These are phyloP conservation scores for Chrysoperla carnea DNA, from an alignment of 1,140 invertebrate genomes.

Conservation along the genomic window DNA sequence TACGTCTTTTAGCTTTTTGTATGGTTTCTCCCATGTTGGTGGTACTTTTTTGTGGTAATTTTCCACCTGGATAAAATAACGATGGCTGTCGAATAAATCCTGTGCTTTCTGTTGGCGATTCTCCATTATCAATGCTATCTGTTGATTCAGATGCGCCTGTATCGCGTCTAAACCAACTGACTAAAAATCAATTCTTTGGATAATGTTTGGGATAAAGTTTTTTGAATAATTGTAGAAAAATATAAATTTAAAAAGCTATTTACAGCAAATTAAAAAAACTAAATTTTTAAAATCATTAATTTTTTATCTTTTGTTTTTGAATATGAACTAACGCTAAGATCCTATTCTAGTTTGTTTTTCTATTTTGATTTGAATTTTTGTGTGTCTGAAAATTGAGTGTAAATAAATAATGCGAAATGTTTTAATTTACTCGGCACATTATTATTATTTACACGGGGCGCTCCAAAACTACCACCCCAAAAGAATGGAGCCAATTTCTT, in stretches of 20 bases:
- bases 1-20: slow-evolving; percentile 59
- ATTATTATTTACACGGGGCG: too few species aligned
- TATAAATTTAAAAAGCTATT: not conserved
- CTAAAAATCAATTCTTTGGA: slow-evolving; percentile 18
- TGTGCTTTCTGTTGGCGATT: slow-evolving; percentile 33
- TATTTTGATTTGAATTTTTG: too few species aligned
- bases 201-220: too few species aligned
- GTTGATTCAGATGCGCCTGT: slow-evolving; percentile 30
- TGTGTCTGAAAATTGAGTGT: too few species aligned
- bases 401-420: too few species aligned
- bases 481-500: too few species aligned
- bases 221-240: slow-evolving; percentile 1
- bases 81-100: slow-evolving; percentile 27
- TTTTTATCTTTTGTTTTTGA: not conserved
- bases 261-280: slow-evolving; percentile 6
- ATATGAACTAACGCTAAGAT: too few species aligned
- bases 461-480: too few species aligned
- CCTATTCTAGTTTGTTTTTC: too few species aligned
- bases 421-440: too few species aligned
- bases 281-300: not conserved
- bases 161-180: slow-evolving; percentile 50
- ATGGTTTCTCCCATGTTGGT: slow-evolving; percentile 38
- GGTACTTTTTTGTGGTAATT: slow-evolving; percentile 10
- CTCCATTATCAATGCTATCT: slow-evolving; percentile 28
- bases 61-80: slow-evolving; percentile 13